Conservation (phyloP, 2,888 invertebrate species). For the Microplitis manilae region DNA sequence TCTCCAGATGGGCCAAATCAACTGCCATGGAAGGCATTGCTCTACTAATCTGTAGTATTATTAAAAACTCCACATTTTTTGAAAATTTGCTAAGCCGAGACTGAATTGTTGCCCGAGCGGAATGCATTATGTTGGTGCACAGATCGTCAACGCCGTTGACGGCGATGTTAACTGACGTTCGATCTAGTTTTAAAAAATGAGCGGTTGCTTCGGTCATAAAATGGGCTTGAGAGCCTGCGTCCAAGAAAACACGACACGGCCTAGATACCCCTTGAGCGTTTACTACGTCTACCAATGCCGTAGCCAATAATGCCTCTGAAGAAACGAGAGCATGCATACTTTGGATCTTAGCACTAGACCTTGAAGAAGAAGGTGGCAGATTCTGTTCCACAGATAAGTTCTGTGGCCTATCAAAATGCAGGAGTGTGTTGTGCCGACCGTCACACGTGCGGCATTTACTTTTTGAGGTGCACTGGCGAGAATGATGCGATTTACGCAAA, state of each 20-base stretch:
- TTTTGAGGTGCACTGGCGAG: too few relatives aligned
- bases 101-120: slow-evolving; percentile 24
- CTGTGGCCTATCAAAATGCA: not conserved
- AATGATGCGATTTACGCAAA: too few relatives aligned
- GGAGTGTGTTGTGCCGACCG: too few relatives aligned
- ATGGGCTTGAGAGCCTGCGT: slow-evolving; percentile 49
- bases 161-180: slow-evolving; percentile 26
- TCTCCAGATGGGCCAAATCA: slow-evolving; percentile 35
- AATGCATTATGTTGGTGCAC: slow-evolving; percentile 15
- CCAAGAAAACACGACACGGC: slow-evolving; percentile 48
- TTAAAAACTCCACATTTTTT: slow-evolving; percentile 39
- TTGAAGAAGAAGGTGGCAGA: not conserved
- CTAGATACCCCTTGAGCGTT: slow-evolving; percentile 37
- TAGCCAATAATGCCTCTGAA: slow-evolving; percentile 43
- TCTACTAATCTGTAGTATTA: slow-evolving; percentile 49
- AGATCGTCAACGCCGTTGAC: slow-evolving; percentile 40
- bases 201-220: slow-evolving; percentile 42
- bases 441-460: too few relatives aligned
- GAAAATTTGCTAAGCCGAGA: slow-evolving; percentile 40
- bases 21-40: slow-evolving; percentile 45
- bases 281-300: slow-evolving; percentile 42
- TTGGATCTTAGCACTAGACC: not conserved
- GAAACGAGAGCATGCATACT: not conserved
- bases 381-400: not conserved
- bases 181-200: slow-evolving; percentile 25